These are phyloP conservation scores for Nothobranchius kuhntae DNA, from an alignment of 2,113 vertebrate species.

Conservation along the genomic window DNA sequence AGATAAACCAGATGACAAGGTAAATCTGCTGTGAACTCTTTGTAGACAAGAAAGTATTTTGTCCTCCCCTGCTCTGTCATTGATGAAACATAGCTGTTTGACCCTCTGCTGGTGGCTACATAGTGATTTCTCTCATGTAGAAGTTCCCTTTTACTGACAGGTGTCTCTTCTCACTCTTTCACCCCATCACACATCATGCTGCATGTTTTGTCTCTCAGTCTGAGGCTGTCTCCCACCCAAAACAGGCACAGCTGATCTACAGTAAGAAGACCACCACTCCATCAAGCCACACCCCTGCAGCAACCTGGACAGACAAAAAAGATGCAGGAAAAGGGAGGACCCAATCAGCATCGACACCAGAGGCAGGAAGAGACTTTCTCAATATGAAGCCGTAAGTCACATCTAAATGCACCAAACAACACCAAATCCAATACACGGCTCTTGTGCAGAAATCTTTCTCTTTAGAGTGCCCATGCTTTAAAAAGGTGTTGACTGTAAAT, in stretches of 20 bases:
- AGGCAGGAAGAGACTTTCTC: slow-evolving; percentile 90
- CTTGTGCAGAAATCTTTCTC: background rate
- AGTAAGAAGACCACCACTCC: slow-evolving; percentile 85
- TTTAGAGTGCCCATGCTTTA: background rate
- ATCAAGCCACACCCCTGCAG: slow-evolving; percentile 81
- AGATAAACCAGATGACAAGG: slow-evolving; percentile 92
- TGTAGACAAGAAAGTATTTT: background rate
- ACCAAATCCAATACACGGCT: background rate
- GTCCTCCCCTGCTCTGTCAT: background rate
- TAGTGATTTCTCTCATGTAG: slow-evolving; percentile 8
- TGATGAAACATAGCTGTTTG: background rate
- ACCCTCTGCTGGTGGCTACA: background rate
- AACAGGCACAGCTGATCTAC: slow-evolving; percentile 90
- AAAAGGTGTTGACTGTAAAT: no score
- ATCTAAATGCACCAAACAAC: slow-evolving; percentile 2
- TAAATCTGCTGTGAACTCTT: slow-evolving; percentile 46
- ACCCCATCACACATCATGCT: slow-evolving; percentile 30
- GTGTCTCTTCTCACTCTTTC: slow-evolving; percentile 48
- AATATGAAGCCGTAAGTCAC: slow-evolving; percentile 95
- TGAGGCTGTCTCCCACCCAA: slow-evolving; percentile 70
- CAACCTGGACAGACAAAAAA: slow-evolving; percentile 83
- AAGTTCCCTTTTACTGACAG: slow-evolving; percentile 33
- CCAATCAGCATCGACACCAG: slow-evolving; percentile 77
- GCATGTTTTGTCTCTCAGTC: slow-evolving; percentile 68
- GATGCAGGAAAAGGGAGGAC: slow-evolving; percentile 79